These are phyloP conservation scores for Nowickia ferox DNA, from an alignment of 2,888 invertebrate genomes.

Conservation along the genomic window DNA sequence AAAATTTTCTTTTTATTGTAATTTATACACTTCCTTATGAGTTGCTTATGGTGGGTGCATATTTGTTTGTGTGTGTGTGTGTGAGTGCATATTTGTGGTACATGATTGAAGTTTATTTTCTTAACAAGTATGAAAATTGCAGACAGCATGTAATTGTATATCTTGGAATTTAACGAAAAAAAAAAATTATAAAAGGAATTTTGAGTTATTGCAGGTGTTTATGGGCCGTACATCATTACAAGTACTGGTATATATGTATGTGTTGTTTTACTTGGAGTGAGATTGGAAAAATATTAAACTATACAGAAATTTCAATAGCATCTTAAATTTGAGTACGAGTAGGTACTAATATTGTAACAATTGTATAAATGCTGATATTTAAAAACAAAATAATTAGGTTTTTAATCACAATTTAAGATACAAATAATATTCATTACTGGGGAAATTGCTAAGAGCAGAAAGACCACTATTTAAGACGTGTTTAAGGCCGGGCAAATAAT, in stretches of 20 bases:
- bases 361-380: too few species aligned
- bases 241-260: neutral
- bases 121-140: conserved; percentile 12
- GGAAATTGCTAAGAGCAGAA: too few species aligned
- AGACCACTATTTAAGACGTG: too few species aligned
- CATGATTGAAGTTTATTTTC: conserved; percentile 30
- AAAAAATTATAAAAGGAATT: conserved; percentile 9
- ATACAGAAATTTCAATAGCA: too few species aligned
- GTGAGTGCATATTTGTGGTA: neutral
- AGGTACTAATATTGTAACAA: too few species aligned
- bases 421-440: too few species aligned
- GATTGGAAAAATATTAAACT: neutral
- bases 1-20: conserved; percentile 38
- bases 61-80: neutral
- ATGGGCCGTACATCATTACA: conserved; percentile 20
- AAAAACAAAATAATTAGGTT: too few species aligned
- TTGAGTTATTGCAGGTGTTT: conserved; percentile 70
- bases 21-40: conserved; percentile 60
- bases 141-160: conserved; percentile 2
- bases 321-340: too few species aligned
- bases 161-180: conserved; percentile 28
- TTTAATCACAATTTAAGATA: too few species aligned
- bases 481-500: too few species aligned
- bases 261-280: neutral
- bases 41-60: neutral